A percentile compares a stretch with the other conserved stretches of the same genome.
Conservation (phyloP, 2,113 vertebrate species). For the Galeopterus variegatus region DNA sequence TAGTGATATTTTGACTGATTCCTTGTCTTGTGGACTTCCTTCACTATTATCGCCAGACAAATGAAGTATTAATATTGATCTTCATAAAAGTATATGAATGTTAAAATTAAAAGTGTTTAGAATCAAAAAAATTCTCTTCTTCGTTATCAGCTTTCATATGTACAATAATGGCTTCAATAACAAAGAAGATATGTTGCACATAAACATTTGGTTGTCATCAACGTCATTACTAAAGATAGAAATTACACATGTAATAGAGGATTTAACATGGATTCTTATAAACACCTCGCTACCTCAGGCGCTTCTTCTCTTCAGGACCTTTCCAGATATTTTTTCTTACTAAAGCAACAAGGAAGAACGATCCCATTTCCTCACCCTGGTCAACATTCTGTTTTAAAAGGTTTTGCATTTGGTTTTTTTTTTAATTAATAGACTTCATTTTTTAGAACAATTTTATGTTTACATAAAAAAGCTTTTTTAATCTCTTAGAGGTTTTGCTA, state of each 20-base stretch:
- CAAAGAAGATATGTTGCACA: slow-evolving; percentile 57
- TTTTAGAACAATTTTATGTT: slow-evolving; percentile 5
- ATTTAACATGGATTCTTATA: slow-evolving; percentile 47
- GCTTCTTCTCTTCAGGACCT: background rate
- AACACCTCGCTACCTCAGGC: background rate
- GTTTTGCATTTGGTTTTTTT: background rate
- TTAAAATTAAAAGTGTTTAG: slow-evolving; percentile 60
- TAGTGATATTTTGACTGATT: slow-evolving; percentile 31
- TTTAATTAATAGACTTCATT: background rate
- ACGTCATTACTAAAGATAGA: slow-evolving; percentile 54
- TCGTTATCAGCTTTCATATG: background rate
- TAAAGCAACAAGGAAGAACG: slow-evolving; percentile 31
- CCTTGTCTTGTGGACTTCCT: slow-evolving; percentile 20
- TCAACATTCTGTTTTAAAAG: slow-evolving; percentile 15
- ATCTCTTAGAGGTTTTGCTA: slow-evolving; percentile 20
- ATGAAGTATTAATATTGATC: slow-evolving; percentile 52
- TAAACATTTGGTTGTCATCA: slow-evolving; percentile 48
- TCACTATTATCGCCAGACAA: slow-evolving; percentile 56
- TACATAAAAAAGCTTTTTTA: slow-evolving; percentile 40
- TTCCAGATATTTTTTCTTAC: slow-evolving; percentile 31
- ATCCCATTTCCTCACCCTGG: background rate
- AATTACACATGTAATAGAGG: slow-evolving; percentile 12
- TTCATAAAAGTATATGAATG: slow-evolving; percentile 35
- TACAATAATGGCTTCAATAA: slow-evolving; percentile 19
- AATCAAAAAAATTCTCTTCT: slow-evolving; percentile 28